A percentile compares a stretch with the other conserved stretches of the same genome.
Conservation (phyloP, 2,888 invertebrate species). For the Drymonia ruficornis region DNA sequence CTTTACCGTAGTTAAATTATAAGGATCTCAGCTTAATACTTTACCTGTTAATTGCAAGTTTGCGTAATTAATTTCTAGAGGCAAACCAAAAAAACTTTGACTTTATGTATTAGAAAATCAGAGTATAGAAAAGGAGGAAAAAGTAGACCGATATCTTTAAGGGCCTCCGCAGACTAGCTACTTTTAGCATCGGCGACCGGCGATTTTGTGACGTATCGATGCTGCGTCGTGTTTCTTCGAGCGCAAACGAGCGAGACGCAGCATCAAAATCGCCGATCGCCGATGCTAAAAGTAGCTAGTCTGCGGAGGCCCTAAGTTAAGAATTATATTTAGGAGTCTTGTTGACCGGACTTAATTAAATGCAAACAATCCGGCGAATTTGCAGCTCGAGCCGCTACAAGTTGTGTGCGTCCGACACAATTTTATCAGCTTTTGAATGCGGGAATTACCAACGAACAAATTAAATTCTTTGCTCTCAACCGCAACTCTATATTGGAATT, state of each 20-base stretch:
- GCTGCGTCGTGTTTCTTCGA: too few species aligned
- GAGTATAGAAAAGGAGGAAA: neutral
- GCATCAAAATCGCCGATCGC: too few species aligned
- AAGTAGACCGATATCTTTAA: too few species aligned
- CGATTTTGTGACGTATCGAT: too few species aligned
- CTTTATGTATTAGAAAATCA: neutral
- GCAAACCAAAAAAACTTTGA: neutral
- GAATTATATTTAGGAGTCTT: neutral
- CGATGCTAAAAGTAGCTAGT: too few species aligned
- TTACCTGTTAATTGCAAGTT: neutral
- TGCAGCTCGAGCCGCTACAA: neutral
- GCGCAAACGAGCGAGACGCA: too few species aligned
- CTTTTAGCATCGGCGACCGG: too few species aligned
- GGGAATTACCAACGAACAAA: neutral
- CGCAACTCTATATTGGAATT: too few species aligned
- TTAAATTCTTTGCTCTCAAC: neutral
- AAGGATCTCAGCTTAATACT: neutral
- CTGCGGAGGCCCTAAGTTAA: too few species aligned
- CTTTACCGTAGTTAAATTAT: neutral
- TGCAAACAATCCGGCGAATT: neutral
- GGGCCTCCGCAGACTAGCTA: too few species aligned
- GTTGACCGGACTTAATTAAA: neutral
- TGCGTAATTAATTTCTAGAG: neutral
- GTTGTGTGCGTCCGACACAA: neutral
- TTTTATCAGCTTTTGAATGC: neutral